phyloP scores from a whole-genome alignment of 1,140 invertebrate genomes.

The Campoletis sonorensis region DNA sequence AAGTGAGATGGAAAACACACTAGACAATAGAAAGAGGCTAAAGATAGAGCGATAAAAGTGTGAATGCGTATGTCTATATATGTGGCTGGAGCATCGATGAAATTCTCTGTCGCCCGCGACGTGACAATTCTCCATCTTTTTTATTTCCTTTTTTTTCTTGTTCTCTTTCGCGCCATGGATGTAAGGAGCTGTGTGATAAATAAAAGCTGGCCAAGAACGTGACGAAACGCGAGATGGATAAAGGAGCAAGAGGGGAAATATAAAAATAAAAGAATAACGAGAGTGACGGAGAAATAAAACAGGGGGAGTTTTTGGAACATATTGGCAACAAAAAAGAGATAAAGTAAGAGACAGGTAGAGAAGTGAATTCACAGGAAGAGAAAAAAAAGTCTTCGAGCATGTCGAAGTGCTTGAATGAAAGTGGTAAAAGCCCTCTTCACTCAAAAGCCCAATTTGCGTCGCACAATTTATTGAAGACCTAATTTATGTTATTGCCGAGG shows the following conservation, averaged over 20 bases:
- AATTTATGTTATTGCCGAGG: slow-evolving; percentile 18
- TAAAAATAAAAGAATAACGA: slow-evolving; percentile 25
- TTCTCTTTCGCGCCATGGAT: not conserved
- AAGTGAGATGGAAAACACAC: slow-evolving; percentile 33
- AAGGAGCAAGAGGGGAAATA: not conserved
- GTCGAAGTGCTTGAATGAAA: slow-evolving; percentile 15
- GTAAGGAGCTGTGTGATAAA: not conserved
- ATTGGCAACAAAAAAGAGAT: slow-evolving; percentile 20
- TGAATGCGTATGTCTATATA: not conserved
- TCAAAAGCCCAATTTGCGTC: slow-evolving; percentile 39
- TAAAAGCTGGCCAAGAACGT: slow-evolving; percentile 8
- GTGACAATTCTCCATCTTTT: slow-evolving; percentile 19
- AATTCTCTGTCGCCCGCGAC: slow-evolving; percentile 22
- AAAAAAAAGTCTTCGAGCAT: slow-evolving; percentile 45
- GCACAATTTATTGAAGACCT: slow-evolving; percentile 20
- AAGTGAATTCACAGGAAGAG: not conserved
- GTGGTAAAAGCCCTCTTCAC: slow-evolving; percentile 8
- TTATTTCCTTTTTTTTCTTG: not conserved
- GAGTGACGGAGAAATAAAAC: slow-evolving; percentile 38
- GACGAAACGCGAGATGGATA: slow-evolving; percentile 25
- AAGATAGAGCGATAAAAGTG: slow-evolving; percentile 20
- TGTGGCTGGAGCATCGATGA: slow-evolving; percentile 18
- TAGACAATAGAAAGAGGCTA: slow-evolving; percentile 12
- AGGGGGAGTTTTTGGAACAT: slow-evolving; percentile 1
- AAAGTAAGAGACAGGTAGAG: not conserved